Conservation (phyloP, 1,140 invertebrate species). For the Ptiloglossa arizonensis region DNA sequence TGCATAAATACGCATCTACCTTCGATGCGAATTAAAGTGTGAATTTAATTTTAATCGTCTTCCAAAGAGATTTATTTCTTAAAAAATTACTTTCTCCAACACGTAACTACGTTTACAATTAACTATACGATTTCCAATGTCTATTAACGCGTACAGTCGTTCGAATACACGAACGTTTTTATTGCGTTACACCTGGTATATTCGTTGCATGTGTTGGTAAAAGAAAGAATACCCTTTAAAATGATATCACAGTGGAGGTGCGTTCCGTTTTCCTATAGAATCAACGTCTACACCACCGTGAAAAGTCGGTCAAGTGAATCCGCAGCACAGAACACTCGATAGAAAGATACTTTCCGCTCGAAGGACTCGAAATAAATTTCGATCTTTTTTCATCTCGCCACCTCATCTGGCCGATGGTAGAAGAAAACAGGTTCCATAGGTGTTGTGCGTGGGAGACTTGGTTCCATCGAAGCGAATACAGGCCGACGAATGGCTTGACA, state of each 20-base stretch:
- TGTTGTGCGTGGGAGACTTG: conserved; percentile 77
- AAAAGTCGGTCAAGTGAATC: conserved; percentile 69
- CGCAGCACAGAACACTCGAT: conserved; percentile 47
- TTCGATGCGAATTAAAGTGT: too few species aligned
- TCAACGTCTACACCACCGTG: conserved; percentile 44
- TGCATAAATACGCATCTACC: too few species aligned
- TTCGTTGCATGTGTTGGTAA: neutral
- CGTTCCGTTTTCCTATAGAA: conserved; percentile 12
- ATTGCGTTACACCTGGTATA: too few species aligned
- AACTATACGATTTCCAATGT: too few species aligned
- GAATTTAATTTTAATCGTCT: too few species aligned
- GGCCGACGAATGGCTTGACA: conserved; percentile 56
- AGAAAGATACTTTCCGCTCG: conserved; percentile 67
- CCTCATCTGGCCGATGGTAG: conserved; percentile 59
- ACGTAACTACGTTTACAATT: too few species aligned
- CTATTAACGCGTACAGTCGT: too few species aligned
- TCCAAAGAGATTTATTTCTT: too few species aligned
- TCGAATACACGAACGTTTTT: too few species aligned
- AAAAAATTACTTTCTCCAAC: too few species aligned
- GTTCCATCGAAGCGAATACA: conserved; percentile 39
- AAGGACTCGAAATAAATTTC: conserved; percentile 67
- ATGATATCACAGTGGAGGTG: neutral
- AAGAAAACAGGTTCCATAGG: conserved; percentile 71
- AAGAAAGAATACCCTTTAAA: neutral
- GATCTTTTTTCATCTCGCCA: conserved; percentile 44